Evolutionary conservation across 1,140 invertebrate species (phyloP).

Genomic region (Tachypleus tridentatus): DNA sequence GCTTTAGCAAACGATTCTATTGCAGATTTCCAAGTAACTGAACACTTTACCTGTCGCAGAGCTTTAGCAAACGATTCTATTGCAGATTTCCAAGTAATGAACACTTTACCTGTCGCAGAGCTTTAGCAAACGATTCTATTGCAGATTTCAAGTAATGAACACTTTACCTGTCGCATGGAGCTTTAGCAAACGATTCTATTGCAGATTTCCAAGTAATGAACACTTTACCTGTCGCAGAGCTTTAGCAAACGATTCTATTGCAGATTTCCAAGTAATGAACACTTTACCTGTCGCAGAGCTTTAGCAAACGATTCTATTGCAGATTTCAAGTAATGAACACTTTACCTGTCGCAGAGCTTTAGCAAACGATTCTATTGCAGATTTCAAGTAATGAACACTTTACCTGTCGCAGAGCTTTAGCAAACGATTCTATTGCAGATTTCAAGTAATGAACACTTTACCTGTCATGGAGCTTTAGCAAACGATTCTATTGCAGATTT

Average conservation of each 20-base stretch:
- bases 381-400: background rate
- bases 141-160: slow-evolving; percentile 42
- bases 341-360: slow-evolving; percentile 52
- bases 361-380: slow-evolving; percentile 95
- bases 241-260: slow-evolving; percentile 90
- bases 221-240: slow-evolving; percentile 48
- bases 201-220: slow-evolving; percentile 43
- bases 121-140: slow-evolving; percentile 89
- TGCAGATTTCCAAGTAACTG: slow-evolving; percentile 45
- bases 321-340: no score
- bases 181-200: slow-evolving; percentile 89
- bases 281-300: slow-evolving; percentile 48
- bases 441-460: slow-evolving; percentile 18
- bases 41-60: slow-evolving; percentile 39
- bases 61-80: slow-evolving; percentile 93
- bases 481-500: slow-evolving; percentile 98
- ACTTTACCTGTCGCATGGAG: slow-evolving; percentile 46
- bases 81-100: slow-evolving; percentile 43
- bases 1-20: slow-evolving; percentile 93
- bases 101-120: slow-evolving; percentile 44
- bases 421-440: slow-evolving; percentile 97
- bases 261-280: slow-evolving; percentile 34
- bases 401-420: slow-evolving; percentile 55
- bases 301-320: slow-evolving; percentile 94
- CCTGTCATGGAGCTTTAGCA: slow-evolving; percentile 59